Percentiles rank a stretch among this genome's conserved stretches.
These are phyloP conservation scores for Pararge aegeria DNA, from an alignment of 1,140 invertebrate species.

Conservation along the genomic window DNA sequence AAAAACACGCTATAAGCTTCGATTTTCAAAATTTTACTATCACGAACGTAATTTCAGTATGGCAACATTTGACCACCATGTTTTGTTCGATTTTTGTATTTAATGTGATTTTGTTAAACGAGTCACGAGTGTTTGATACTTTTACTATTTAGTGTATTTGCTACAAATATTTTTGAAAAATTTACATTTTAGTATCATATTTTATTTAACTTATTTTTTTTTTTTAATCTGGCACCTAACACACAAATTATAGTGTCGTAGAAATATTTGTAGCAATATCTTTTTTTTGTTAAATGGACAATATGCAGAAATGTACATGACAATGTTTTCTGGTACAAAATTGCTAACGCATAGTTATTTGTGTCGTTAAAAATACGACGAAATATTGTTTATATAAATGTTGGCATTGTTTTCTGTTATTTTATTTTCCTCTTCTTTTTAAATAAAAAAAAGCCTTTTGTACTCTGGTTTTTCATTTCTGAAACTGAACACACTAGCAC, in stretches of 20 bases:
- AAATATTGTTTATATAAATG: constrained; percentile 69
- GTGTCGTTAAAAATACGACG: constrained; percentile 41
- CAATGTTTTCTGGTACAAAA: constrained; percentile 44
- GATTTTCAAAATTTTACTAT: not conserved
- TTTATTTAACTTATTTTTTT: not conserved
- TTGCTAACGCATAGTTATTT: constrained; percentile 49
- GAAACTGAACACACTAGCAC: not conserved
- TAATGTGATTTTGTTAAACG: constrained; percentile 33
- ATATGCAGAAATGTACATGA: constrained; percentile 32
- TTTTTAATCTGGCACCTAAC: not conserved
- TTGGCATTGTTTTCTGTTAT: constrained; percentile 71
- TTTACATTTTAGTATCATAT: not conserved
- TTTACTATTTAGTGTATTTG: constrained; percentile 10
- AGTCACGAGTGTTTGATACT: constrained; percentile 29
- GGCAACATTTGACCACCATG: constrained; percentile 29
- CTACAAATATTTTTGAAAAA: constrained; percentile 22
- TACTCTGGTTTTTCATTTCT: constrained; percentile 25
- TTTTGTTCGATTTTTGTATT: constrained; percentile 33
- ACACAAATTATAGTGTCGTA: not conserved
- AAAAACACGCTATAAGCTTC: constrained; percentile 3
- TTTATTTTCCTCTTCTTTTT: constrained; percentile 59
- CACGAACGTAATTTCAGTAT: not conserved
- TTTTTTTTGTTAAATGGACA: constrained; percentile 18
- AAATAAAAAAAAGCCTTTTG: constrained; percentile 61
- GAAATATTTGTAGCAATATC: constrained; percentile 26